Evolutionary conservation across 2,797 vertebrate species (phyloP), one percentile per base, ranked within the genome.

Genomic region (Hylomyscus alleni): DNA sequence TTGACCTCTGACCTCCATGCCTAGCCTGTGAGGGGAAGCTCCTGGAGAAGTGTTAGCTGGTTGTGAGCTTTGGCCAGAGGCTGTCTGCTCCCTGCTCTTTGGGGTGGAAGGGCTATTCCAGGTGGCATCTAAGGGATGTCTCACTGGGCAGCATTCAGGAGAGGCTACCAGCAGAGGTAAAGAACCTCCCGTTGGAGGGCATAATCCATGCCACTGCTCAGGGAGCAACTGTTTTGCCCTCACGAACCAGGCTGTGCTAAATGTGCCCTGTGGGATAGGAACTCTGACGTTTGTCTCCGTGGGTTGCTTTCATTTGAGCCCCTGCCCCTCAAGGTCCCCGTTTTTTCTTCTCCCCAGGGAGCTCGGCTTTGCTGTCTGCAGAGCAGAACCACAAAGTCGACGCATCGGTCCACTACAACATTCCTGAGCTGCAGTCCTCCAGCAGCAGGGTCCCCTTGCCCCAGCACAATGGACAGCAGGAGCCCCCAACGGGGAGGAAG

Each of bases 381-480:
- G 99, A 99, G 96, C 99, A 99, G 87, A 99, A 99, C 96, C 99
- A 99, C 98, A 99, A 99, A 50, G 98, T 99, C 2, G 99, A 99
- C 88, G 97, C 99, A 0, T 99, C 99, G 2, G 99, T 99, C 98
- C 99, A 99, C 98, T 99, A 99, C 99, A 99, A 99, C 99, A 99
- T 99, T 99, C 99, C 99, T 0, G 99, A 99, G 99, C 99, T 99
- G 90, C 99, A 99, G 98, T 98, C 99, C 11, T 97, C 99, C 40
- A 98, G 98, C 40, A 98, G 98, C n/a, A 98, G 98, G 86, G 94
- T 97, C n/a, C 93, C 96, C 1, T 89, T 81, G 26, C 88, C 98
- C 44, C 98, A 98, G 14, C 97, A 99, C 97, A 99, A 99, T 0
- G 99, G 99, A 82, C 98, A 97, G 56, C 98, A 97, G 93, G 98